Percentiles rank a stretch among this genome's conserved stretches.
These are phyloP conservation scores for Antheraea yamamai DNA, from an alignment of 2,888 invertebrate genomes.

Conservation along the genomic window DNA sequence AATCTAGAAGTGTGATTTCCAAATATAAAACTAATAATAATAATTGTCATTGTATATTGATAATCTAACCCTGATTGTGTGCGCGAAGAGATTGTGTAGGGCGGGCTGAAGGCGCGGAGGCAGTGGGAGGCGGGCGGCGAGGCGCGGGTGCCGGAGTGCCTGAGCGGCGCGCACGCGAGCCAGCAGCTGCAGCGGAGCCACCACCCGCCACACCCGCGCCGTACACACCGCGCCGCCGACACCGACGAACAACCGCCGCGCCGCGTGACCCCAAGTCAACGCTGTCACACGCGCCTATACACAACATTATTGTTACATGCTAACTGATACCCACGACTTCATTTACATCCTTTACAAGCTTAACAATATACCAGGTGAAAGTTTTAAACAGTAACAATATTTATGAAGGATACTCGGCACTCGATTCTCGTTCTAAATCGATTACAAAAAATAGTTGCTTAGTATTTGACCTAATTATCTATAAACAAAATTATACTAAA, in stretches of 20 bases:
- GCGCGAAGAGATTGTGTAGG: conserved; percentile 93
- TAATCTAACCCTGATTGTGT: conserved; percentile 91
- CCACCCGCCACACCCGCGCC: conserved; percentile 95
- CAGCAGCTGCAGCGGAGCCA: conserved; percentile 94
- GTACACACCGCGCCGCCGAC: conserved; percentile 94
- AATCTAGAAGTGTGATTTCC: too few relatives aligned
- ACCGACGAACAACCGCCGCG: conserved; percentile 93
- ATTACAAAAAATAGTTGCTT: too few relatives aligned
- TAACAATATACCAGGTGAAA: too few relatives aligned
- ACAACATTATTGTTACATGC: too few relatives aligned
- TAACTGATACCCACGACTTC: background rate
- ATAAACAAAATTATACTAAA: too few relatives aligned
- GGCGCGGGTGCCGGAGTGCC: conserved; percentile 87
- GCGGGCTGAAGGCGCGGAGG: conserved; percentile 93
- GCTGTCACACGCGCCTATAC: conserved; percentile 92
- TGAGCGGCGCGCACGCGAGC: conserved; percentile 92
- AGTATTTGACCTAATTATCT: too few relatives aligned
- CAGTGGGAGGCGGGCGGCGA: conserved; percentile 90
- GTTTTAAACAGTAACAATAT: too few relatives aligned
- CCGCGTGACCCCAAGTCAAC: conserved; percentile 99
- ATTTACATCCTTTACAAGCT: too few relatives aligned
- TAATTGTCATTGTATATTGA: background rate
- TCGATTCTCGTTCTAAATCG: too few relatives aligned
- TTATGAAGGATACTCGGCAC: too few relatives aligned
- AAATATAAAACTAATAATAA: too few relatives aligned